Conservation (phyloP, 2,888 invertebrate genomes). For the Xylota sylvarum region DNA sequence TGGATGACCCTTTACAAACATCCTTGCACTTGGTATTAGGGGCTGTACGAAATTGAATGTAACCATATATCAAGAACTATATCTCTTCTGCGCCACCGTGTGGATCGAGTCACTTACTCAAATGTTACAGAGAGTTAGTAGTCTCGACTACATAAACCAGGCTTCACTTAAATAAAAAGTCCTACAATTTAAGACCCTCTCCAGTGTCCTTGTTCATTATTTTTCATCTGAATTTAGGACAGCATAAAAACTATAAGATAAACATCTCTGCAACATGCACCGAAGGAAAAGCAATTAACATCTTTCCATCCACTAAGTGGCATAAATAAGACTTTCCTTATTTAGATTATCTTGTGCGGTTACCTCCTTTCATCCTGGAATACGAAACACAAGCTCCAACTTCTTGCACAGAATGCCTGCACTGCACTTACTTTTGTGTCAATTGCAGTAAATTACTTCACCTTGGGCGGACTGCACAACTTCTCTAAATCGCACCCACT, state of each 20-base stretch:
- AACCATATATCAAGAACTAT: too few relatives aligned
- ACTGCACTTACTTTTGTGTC: neutral
- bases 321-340: neutral
- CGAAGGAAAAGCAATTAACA: neutral
- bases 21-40: too few relatives aligned
- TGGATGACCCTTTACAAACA: too few relatives aligned
- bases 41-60: too few relatives aligned
- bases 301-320: neutral
- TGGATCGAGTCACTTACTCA: too few relatives aligned
- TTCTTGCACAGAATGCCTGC: neutral
- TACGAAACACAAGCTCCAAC: neutral
- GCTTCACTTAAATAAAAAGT: too few relatives aligned
- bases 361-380: neutral
- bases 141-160: too few relatives aligned
- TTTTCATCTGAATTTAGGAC: neutral
- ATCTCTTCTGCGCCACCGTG: too few relatives aligned
- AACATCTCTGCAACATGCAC: neutral
- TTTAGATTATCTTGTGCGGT: conserved; percentile 5
- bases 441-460: conserved; percentile 17
- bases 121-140: too few relatives aligned
- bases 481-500: neutral
- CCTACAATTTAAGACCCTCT: too few relatives aligned
- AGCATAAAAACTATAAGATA: neutral
- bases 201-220: neutral
- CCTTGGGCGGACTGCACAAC: conserved; percentile 8